Base-by-base conservation (phyloP, 2,888 invertebrate species). In the Gibbula magus region DNA sequence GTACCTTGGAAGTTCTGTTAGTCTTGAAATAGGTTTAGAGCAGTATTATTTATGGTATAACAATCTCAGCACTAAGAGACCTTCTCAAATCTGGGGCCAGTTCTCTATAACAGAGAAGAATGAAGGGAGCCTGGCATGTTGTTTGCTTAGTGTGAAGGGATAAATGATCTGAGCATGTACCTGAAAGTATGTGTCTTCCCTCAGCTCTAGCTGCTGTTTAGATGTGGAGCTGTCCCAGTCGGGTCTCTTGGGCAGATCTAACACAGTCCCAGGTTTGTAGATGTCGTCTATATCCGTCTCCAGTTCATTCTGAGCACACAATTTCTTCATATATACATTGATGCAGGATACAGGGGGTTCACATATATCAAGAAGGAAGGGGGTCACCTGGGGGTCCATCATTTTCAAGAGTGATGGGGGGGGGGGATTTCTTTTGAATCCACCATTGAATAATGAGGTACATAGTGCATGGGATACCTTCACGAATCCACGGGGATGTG, bases 151-250 rank as follows among this genome's bases (percentile, higher is more conserved):
- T 7, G 13, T 8, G 13, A 35, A 45, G 13, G 45, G 5, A 45
- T 45, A 45, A 45, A 35, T 35, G 45, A 45, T 5, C 2, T 22
- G 10, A 16, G 25, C 10, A 75, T 80, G 82, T 92, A 96, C 96
- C 88, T 94, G 94, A 91, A 98, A 98, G 93, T 97, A 97, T 89
- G 94, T 95, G 89, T 97, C 95, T 90, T 98, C 98, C 89, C 95
- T 95, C 1, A 94, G 94, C 83, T 98, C 96, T 10, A 98, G 92
- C 79, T 95, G 94, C 7, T 95, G 95, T 61, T 95, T 95, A 0
- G 94, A 94, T 94, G 96, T 95, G n/a, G 93, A 94, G 89, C 95
- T 96, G 89, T 95, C 95, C 98, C 98, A 99, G 0, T 95, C 93
- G 0, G 98, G 98, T 81, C 98, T 93, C 87, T 95, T 96, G 0